Evolutionary conservation across 2,888 invertebrate species (phyloP).

Genomic region (Toxonevra muliebris): DNA sequence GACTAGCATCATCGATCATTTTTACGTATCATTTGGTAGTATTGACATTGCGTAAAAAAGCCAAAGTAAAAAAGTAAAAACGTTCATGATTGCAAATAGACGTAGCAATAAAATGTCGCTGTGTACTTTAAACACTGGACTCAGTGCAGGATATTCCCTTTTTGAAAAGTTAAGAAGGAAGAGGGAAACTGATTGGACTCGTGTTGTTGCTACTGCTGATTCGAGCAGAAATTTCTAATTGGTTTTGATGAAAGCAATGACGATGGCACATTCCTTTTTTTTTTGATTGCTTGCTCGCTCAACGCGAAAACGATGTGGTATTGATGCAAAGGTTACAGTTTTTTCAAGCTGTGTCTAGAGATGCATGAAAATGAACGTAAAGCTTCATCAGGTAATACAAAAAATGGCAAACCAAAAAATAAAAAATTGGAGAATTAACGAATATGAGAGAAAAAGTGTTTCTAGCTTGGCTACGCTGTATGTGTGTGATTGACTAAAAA

Average conservation of each 20-base stretch:
- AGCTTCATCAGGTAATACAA: slow-evolving; percentile 39
- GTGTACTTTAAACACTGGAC: not conserved
- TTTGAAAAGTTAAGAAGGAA: slow-evolving; percentile 16
- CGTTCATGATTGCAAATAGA: slow-evolving; percentile 54
- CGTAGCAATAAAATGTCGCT: slow-evolving; percentile 41
- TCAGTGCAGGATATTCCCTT: not conserved
- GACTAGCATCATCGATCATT: slow-evolving; percentile 63
- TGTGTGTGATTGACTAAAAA: too few species aligned
- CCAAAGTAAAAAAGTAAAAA: slow-evolving; percentile 35
- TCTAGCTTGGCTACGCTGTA: too few species aligned
- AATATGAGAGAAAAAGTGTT: too few species aligned
- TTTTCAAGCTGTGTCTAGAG: not conserved
- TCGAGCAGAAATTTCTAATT: slow-evolving; percentile 60
- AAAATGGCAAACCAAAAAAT: not conserved
- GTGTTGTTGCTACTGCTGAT: slow-evolving; percentile 42
- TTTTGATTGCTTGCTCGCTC: slow-evolving; percentile 8
- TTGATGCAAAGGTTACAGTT: slow-evolving; percentile 5
- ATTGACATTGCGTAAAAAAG: slow-evolving; percentile 39
- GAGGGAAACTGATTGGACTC: slow-evolving; percentile 10
- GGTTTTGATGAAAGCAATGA: slow-evolving; percentile 61
- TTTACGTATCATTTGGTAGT: slow-evolving; percentile 64
- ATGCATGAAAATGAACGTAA: slow-evolving; percentile 13
- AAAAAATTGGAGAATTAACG: not conserved
- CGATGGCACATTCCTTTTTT: slow-evolving; percentile 41
- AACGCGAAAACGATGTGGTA: too few species aligned